Base-by-base conservation (phyloP, 2,888 invertebrate species). In the Orthosia cruda region DNA sequence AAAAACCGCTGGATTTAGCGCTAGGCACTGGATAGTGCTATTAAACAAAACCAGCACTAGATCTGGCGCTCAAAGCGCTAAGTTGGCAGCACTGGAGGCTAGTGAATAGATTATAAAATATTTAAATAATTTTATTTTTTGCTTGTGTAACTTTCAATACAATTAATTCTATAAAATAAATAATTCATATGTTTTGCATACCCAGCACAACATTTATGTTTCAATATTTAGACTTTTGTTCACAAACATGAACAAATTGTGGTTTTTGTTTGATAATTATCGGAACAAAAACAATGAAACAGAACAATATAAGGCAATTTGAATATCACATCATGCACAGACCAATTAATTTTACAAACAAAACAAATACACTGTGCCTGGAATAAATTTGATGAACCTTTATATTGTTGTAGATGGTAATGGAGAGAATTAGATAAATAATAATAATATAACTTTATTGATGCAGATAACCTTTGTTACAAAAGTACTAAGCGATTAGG, bases 191-290 rank as follows among this genome's bases (percentile, higher is more conserved):
- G n/a, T 47, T 50, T 71, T 12, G 20, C 55, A 55, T 50, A 18
- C 20, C 40, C 15, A 20, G 0, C 11, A 71, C 70, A 57, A 52
- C 59, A 20, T 20, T 4, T 0, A 15, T 72, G 26, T 15, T 26
- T 16, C 3, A 62, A 62, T 73, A 72, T 72, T 62, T 57, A 2
- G 9, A 23, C 18, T 57, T 32, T 57, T 32, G 12, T 13, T 4
- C 4, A 18, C 45, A 20, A 47, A 73, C 15, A 32, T 2, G 11
- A 71, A 68, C 47, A 40, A 61, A 71, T 78, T 26, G 20, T 20
- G 59, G 65, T 55, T 63, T 54, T 63, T 47, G 67, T 67, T 75
- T 59, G 49, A n/a, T n/a, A 50, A 55, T 61, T 20, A 63, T 63
- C 54, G 5, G 0, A 50, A 76, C 49, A 79, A 71, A 70, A 73